Conservation (phyloP, 37 sponge, comb jelly and placozoan genomes). For the Dysidea cf. avara region DNA sequence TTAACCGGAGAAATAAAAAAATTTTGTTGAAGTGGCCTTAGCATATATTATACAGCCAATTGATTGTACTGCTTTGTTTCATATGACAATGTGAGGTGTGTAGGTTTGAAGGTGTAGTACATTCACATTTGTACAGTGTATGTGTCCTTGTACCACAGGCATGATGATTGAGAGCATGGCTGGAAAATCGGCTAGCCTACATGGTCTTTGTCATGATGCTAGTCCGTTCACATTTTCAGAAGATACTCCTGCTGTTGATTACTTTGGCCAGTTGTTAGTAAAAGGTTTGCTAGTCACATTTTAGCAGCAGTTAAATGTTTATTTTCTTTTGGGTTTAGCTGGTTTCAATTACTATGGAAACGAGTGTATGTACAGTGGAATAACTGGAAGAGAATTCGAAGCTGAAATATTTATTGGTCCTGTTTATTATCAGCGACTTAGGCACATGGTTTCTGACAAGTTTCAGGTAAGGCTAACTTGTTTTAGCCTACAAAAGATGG, state of each 20-base stretch:
- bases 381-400: conserved; percentile 91
- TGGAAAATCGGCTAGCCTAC: conserved; percentile 87
- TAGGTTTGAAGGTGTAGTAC: too few species aligned
- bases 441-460: conserved; percentile 99
- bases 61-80: neutral
- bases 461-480: conserved; percentile 65
- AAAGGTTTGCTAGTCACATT: conserved; percentile 54
- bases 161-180: conserved; percentile 99
- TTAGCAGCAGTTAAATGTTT: neutral
- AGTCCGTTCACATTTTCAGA: conserved; percentile 94
- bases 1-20: too few species aligned
- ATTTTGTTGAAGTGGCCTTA: too few species aligned
- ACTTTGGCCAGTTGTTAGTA: conserved; percentile 80
- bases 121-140: neutral
- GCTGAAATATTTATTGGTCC: conserved; percentile 94
- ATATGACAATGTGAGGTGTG: too few species aligned
- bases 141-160: conserved; percentile 43
- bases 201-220: conserved; percentile 88
- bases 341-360: conserved; percentile 98
- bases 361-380: conserved; percentile 93
- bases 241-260: conserved; percentile 76
- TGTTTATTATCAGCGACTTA: conserved; percentile 94
- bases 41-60: too few species aligned
- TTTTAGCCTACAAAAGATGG: neutral
- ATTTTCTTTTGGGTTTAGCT: conserved; percentile 43